phyloP scores from a whole-genome alignment of 2,888 invertebrate species.

The Trissonchulus sp. region DNA sequence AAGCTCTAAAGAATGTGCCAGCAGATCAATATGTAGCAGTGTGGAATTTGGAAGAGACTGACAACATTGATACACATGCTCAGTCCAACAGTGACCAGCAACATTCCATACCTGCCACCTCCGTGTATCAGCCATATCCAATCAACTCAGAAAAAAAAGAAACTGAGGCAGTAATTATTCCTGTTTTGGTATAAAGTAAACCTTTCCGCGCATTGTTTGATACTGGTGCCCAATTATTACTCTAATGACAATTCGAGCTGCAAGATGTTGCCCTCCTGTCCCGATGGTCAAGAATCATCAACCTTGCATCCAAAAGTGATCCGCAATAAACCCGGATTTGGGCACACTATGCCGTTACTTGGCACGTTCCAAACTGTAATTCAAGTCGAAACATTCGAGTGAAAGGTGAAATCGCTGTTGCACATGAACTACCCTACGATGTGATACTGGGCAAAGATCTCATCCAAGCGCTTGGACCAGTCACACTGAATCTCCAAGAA shows the following conservation, averaged over 20 bases:
- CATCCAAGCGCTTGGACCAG: too few relatives aligned
- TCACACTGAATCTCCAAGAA: too few relatives aligned
- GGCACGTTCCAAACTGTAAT: neutral
- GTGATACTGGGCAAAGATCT: neutral
- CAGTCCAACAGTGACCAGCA: too few relatives aligned
- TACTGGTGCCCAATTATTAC: slow-evolving; percentile 1
- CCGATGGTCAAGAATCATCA: neutral
- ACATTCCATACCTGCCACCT: too few relatives aligned
- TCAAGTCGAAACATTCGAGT: neutral
- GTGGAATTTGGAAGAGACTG: neutral
- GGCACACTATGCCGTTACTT: neutral
- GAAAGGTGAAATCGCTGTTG: neutral
- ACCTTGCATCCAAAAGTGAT: neutral
- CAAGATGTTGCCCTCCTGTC: neutral
- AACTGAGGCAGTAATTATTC: neutral
- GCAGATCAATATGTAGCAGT: neutral
- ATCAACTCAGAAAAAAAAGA: too few relatives aligned
- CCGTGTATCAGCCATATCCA: too few relatives aligned
- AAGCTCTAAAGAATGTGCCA: neutral
- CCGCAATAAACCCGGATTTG: neutral
- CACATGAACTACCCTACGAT: neutral
- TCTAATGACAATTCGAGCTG: neutral
- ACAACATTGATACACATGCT: slow-evolving; percentile 8
- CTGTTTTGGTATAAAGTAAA: neutral
- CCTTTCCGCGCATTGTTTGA: neutral